These are phyloP conservation scores for Poeciliopsis occidentalis DNA, from an alignment of 2,113 vertebrate genomes.

Conservation along the genomic window DNA sequence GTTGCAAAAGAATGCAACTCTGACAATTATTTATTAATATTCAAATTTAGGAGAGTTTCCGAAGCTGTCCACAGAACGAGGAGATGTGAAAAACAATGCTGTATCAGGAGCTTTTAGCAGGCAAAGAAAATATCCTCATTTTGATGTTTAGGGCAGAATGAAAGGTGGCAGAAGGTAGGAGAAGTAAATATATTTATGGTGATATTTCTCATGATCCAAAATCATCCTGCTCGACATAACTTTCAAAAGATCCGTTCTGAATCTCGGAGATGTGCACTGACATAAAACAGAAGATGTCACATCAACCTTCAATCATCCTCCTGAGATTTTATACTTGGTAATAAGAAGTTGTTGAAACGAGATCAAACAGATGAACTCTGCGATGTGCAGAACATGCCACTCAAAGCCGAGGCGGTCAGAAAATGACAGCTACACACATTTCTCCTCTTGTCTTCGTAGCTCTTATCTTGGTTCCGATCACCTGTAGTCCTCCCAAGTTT, in stretches of 20 bases:
- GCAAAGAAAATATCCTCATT: constrained; percentile 1
- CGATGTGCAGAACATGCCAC: not conserved
- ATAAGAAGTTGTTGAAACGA: constrained; percentile 31
- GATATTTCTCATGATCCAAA: constrained; percentile 36
- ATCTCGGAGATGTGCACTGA: constrained; percentile 44
- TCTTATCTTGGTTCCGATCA: constrained; percentile 1
- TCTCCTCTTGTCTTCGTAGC: not conserved
- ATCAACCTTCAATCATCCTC: constrained; percentile 30
- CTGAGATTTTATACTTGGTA: constrained; percentile 10
- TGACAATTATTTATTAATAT: constrained; percentile 79
- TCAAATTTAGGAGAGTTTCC: constrained; percentile 65
- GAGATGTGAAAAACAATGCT: not conserved
- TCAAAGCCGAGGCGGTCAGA: constrained; percentile 3
- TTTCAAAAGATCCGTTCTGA: constrained; percentile 24
- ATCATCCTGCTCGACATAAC: constrained; percentile 51
- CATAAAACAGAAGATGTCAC: constrained; percentile 53
- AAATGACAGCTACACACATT: not conserved
- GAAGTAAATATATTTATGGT: constrained; percentile 18
- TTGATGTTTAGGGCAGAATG: constrained; percentile 39
- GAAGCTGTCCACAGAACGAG: constrained; percentile 17
- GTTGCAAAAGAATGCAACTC: constrained; percentile 52
- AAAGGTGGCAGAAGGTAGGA: constrained; percentile 5
- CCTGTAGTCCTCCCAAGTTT: not conserved
- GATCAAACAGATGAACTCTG: constrained; percentile 29
- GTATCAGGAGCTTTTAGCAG: constrained; percentile 3